Conservation (phyloP, 2,888 invertebrate genomes). For the Quadriops clusia region DNA sequence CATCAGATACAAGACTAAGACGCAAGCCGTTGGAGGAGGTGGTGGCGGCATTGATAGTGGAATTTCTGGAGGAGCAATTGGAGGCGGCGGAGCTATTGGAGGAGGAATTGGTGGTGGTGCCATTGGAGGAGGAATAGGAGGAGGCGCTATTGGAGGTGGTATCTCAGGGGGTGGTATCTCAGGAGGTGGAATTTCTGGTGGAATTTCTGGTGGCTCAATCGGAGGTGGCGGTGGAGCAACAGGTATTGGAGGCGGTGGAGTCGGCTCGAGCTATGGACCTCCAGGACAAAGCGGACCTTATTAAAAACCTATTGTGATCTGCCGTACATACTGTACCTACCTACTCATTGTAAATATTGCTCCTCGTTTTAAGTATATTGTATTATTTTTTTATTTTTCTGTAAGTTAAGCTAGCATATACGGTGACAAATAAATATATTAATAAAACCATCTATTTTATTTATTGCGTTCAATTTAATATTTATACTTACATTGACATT, state of each 20-base stretch:
- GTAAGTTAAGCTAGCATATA: slow-evolving; percentile 20
- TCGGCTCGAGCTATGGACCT: slow-evolving; percentile 30
- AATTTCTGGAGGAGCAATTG: slow-evolving; percentile 24
- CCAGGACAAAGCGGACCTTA: slow-evolving; percentile 31
- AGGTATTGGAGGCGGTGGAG: slow-evolving; percentile 18
- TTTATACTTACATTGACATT: too few relatives aligned
- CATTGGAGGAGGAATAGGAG: slow-evolving; percentile 31
- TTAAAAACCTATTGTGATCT: slow-evolving; percentile 16
- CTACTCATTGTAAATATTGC: too few relatives aligned
- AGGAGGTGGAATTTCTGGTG: slow-evolving; percentile 15
- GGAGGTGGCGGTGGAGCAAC: slow-evolving; percentile 15
- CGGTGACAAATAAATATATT: slow-evolving; percentile 34
- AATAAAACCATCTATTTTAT: too few relatives aligned
- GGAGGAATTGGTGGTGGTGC: slow-evolving; percentile 23
- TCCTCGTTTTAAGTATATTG: too few relatives aligned
- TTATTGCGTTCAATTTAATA: too few relatives aligned
- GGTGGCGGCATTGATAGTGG: slow-evolving; percentile 31
- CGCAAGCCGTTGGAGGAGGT: slow-evolving; percentile 32
- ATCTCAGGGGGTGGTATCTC: slow-evolving; percentile 14
- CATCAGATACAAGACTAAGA: slow-evolving; percentile 70
- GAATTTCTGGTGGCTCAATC: slow-evolving; percentile 15
- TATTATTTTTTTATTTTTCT: too few relatives aligned
- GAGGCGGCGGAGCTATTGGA: slow-evolving; percentile 29
- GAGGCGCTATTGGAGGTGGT: slow-evolving; percentile 19
- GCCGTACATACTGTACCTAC: too few relatives aligned